A percentile compares a stretch with the other conserved stretches of the same genome.
phyloP scores from a whole-genome alignment of 2,797 vertebrate species.

The Prunella strophiata region DNA sequence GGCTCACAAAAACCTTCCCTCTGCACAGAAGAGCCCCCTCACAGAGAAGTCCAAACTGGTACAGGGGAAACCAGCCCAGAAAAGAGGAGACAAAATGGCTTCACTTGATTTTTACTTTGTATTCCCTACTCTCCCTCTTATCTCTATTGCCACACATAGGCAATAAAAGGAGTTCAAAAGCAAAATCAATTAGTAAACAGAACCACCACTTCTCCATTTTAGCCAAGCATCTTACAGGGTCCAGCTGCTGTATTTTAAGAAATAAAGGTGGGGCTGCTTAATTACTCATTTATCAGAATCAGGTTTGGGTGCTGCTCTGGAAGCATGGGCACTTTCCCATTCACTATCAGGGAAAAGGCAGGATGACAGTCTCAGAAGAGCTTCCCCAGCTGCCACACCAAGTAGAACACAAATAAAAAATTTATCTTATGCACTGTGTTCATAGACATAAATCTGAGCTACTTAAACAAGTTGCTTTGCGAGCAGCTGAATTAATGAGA shows the following conservation, averaged over 20 bases:
- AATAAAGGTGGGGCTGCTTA: neutral
- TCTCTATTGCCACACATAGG: neutral
- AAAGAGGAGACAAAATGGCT: neutral
- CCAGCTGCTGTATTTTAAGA: neutral
- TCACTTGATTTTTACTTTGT: neutral
- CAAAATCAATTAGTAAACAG: neutral
- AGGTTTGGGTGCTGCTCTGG: neutral
- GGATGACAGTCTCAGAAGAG: neutral
- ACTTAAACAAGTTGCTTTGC: neutral
- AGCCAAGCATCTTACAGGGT: neutral
- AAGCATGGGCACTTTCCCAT: neutral
- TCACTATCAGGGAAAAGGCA: neutral
- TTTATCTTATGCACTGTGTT: neutral
- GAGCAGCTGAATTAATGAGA: neutral
- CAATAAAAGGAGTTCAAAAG: neutral
- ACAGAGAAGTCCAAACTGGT: accelerated
- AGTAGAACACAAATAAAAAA: neutral
- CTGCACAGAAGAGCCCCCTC: accelerated
- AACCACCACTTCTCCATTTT: neutral
- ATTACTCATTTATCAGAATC: neutral
- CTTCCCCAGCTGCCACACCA: neutral
- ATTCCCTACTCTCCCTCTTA: neutral
- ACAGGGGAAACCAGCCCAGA: neutral
- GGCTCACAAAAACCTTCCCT: neutral
- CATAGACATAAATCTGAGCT: neutral